Conservation (phyloP, 2,113 vertebrate genomes). For the Sakesphorus luctuosus region DNA sequence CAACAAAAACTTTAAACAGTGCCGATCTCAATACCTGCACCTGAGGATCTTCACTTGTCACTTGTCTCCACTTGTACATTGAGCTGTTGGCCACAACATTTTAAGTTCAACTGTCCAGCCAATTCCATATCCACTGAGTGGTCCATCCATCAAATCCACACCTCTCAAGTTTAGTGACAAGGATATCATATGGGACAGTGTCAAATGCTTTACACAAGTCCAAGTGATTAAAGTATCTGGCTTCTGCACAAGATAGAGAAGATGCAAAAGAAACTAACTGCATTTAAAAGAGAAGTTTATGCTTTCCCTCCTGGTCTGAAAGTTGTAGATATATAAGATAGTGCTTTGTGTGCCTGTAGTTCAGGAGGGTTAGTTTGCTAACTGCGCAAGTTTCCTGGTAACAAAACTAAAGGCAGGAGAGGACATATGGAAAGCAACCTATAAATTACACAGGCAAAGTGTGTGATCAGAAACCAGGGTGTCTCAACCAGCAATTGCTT, state of each 20-base stretch:
- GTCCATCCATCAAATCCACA: background rate
- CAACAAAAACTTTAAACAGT: background rate
- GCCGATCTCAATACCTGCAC: background rate
- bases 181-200: background rate
- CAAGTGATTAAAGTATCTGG: background rate
- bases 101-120: background rate
- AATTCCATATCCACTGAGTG: background rate
- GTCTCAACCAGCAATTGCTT: background rate
- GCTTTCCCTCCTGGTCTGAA: background rate
- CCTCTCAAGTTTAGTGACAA: background rate
- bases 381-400: background rate
- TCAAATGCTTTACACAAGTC: background rate
- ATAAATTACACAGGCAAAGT: background rate
- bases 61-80: background rate
- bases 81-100: background rate
- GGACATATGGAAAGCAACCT: background rate
- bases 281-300: background rate
- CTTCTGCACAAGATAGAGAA: background rate
- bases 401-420: slow-evolving; percentile 2
- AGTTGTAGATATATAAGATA: background rate
- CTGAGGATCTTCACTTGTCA: background rate
- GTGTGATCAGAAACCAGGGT: background rate
- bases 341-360: background rate
- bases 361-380: slow-evolving; percentile 33
- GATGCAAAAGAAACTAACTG: slow-evolving; percentile 6